Evolutionary conservation across 2,113 vertebrate genomes (phyloP), one percentile per base, ranked within the genome.

Genomic region (Poeciliopsis prolifica): DNA sequence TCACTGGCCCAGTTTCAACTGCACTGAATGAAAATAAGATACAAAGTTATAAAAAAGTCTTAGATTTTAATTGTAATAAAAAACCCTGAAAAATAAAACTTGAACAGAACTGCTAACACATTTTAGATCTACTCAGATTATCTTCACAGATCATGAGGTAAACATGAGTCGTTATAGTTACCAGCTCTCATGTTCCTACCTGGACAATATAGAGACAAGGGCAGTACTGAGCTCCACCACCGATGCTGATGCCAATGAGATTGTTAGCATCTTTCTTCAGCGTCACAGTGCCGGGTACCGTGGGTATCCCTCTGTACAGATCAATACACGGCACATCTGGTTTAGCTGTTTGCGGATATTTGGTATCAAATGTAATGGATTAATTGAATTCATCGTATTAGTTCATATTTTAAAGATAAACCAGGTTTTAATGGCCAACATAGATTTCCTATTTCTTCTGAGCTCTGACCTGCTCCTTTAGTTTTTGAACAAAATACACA

Each of bases 141-240:
- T 54, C 22, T 24, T 58, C 17, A 58, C 9, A 58, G n/a, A 58
- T n/a, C 15, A 40, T 24, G 0, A 64, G 5, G 0, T 3, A 76
- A 61, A 22, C 28, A 0, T 65, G 24, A 19, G 4, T 44, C 3
- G 15, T 4, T 19, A 19, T 48, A 17, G 60, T 26, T 61, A 61
- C 14, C 4, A 37, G 3, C 28, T 64, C 24, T 54, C 72, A n/a
- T 86, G 0, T 51, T 33, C 66, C 3, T 68, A 99, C 98, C 96
- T 99, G 98, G 44, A 99, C 98, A n/a, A 99, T 99, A 79, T 99
- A 99, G 78, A 99, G 97, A 77, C 98, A 99, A 31, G 98, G 98
- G 5, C 98, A 99, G 92, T 98, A 97, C 88, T 98, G 98, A 12
- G 98, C 98, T 24, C 98, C 98, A 17, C 98, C 98, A 3, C 98